Evolutionary conservation across 2,888 invertebrate species (phyloP).

Genomic region (Polietes domitor): DNA sequence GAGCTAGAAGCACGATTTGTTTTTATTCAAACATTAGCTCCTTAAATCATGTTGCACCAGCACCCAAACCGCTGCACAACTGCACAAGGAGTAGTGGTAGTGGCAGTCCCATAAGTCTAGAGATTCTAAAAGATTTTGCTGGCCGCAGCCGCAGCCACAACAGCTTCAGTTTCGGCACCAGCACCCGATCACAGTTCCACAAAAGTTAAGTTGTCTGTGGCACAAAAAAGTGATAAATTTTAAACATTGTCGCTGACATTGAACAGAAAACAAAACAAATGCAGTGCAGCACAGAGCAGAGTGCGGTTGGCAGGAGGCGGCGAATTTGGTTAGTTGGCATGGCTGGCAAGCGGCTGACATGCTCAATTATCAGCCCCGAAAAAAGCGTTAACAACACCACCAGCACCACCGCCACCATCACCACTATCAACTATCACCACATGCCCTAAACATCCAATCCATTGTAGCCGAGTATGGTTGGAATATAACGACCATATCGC

Average conservation of each 20-base stretch:
- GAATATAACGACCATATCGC: background rate
- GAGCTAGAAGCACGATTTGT: conserved; percentile 61
- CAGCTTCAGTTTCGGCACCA: background rate
- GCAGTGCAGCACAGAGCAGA: no score
- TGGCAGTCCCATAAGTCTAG: no score
- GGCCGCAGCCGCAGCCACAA: background rate
- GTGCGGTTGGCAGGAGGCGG: background rate
- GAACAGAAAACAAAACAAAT: conserved; percentile 55
- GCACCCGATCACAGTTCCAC: conserved; percentile 50
- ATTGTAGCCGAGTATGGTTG: background rate
- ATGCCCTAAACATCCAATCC: conserved; percentile 58
- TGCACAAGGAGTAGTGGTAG: conserved; percentile 60
- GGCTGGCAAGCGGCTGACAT: conserved; percentile 64
- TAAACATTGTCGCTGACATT: conserved; percentile 65
- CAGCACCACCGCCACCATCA: conserved; percentile 1
- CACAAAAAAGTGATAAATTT: conserved; percentile 67
- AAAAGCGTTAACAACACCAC: conserved; percentile 70
- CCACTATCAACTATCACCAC: conserved; percentile 18
- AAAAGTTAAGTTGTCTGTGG: conserved; percentile 65
- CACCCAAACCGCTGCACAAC: conserved; percentile 37
- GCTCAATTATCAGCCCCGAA: conserved; percentile 62
- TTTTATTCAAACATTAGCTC: conserved; percentile 64
- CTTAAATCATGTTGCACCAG: conserved; percentile 68
- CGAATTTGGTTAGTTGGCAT: background rate
- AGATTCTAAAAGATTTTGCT: conserved; percentile 59